These are phyloP conservation scores for Punctoribates punctum DNA, from an alignment of 2,888 invertebrate genomes.

Conservation along the genomic window DNA sequence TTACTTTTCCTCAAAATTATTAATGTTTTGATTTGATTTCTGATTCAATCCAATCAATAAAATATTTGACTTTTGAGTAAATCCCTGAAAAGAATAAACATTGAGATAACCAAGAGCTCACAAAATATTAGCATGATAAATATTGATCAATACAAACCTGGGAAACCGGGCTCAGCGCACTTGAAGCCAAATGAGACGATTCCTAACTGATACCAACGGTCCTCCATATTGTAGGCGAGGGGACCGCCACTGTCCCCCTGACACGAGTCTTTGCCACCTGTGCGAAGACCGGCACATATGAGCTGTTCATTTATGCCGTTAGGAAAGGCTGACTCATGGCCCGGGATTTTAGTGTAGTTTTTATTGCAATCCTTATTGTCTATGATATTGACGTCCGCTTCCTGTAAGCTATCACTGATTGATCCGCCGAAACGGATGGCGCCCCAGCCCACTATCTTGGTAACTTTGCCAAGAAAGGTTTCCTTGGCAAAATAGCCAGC, in stretches of 20 bases:
- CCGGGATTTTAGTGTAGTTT: not conserved
- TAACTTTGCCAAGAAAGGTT: slow-evolving; percentile 18
- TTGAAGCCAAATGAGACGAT: slow-evolving; percentile 64
- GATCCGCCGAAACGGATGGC: slow-evolving; percentile 27
- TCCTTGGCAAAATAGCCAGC: too few species aligned
- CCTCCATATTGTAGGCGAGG: slow-evolving; percentile 60
- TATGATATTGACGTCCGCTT: slow-evolving; percentile 37
- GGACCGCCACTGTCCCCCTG: slow-evolving; percentile 71
- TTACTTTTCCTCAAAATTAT: too few species aligned
- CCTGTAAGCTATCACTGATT: slow-evolving; percentile 2
- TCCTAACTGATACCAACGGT: slow-evolving; percentile 54
- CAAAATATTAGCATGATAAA: slow-evolving; percentile 53
- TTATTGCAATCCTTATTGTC: slow-evolving; percentile 23
- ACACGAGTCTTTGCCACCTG: slow-evolving; percentile 38
- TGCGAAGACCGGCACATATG: slow-evolving; percentile 34
- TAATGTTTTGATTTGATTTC: too few species aligned
- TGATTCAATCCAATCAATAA: slow-evolving; percentile 10
- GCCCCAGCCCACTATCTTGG: slow-evolving; percentile 30
- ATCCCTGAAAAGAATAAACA: slow-evolving; percentile 56
- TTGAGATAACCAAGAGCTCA: too few species aligned
- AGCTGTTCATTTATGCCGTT: slow-evolving; percentile 29
- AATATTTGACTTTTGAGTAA: not conserved
- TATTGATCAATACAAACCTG: slow-evolving; percentile 69
- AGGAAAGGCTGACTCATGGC: not conserved
- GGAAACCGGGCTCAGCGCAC: slow-evolving; percentile 62